Evolutionary conservation across 2,888 invertebrate genomes (phyloP).

Genomic region (Cephus nigrinus): DNA sequence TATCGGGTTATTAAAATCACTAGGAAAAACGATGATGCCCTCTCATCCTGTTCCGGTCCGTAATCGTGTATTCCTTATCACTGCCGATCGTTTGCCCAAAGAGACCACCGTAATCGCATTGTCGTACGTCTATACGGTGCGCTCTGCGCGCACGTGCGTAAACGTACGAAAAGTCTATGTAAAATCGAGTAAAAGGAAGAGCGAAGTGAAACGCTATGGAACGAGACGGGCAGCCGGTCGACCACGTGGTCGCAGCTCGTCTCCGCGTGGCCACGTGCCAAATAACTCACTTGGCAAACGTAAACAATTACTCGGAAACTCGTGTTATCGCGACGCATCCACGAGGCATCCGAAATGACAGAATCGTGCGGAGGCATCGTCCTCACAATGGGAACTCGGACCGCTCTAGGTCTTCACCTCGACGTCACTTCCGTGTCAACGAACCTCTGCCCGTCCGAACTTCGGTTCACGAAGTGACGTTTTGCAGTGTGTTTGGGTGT

Average conservation of each 20-base stretch:
- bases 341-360: neutral
- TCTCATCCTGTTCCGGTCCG: neutral
- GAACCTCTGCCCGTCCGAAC: slow-evolving; percentile 4
- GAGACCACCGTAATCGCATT: neutral
- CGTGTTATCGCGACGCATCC: slow-evolving; percentile 53
- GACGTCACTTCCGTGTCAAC: neutral
- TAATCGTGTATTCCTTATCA: neutral
- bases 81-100: neutral
- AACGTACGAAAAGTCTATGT: neutral
- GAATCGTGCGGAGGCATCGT: neutral
- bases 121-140: neutral
- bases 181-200: neutral
- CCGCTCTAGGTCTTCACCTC: neutral
- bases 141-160: neutral
- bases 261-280: slow-evolving; percentile 53
- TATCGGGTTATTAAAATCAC: neutral
- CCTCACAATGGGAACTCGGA: neutral
- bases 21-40: neutral
- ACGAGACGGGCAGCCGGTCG: slow-evolving; percentile 27
- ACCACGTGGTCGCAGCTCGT: slow-evolving; percentile 49
- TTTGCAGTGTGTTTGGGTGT: neutral
- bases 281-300: slow-evolving; percentile 63
- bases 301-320: slow-evolving; percentile 61
- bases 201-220: neutral
- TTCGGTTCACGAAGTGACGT: neutral